Percentiles rank a stretch among this genome's conserved stretches.
Conservation (phyloP, 2,113 vertebrate species). For the Sorex fumeus region DNA sequence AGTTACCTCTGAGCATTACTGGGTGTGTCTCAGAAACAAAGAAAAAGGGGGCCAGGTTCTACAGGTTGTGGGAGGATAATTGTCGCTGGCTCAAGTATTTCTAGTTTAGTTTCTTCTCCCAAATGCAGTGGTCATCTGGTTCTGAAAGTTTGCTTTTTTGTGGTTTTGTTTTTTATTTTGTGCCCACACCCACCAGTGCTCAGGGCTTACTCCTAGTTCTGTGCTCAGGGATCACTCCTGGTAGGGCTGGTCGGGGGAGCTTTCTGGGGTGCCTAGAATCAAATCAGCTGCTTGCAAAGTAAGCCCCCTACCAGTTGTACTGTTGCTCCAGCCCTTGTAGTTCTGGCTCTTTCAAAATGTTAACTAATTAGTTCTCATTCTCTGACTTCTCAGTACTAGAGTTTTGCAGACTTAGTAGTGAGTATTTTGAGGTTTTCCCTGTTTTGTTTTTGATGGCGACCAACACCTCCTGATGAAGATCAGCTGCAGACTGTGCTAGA, state of each 20-base stretch:
- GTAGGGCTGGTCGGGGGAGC: too few species aligned
- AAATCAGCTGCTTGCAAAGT: too few species aligned
- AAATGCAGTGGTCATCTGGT: neutral
- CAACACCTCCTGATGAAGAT: constrained; percentile 75
- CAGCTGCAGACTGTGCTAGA: constrained; percentile 67
- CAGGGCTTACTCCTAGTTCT: too few species aligned
- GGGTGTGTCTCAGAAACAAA: too few species aligned
- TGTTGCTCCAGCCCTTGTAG: neutral
- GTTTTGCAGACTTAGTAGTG: constrained; percentile 67
- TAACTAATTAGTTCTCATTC: constrained; percentile 56
- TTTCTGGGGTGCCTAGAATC: too few species aligned
- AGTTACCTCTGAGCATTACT: too few species aligned
- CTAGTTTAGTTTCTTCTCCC: constrained; percentile 41
- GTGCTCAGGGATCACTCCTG: too few species aligned
- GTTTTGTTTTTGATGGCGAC: constrained; percentile 73
- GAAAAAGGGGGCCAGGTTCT: neutral
- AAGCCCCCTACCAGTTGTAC: too few species aligned
- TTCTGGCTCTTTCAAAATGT: constrained; percentile 45
- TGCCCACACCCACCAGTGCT: too few species aligned
- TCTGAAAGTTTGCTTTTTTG: neutral
- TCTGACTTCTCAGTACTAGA: constrained; percentile 66
- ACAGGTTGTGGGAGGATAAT: neutral
- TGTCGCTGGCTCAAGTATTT: constrained; percentile 40
- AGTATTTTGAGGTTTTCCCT: constrained; percentile 68
- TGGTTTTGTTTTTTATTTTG: too few species aligned